phyloP scores from a whole-genome alignment of 2,797 vertebrate species.

The Pangasius djambal region DNA sequence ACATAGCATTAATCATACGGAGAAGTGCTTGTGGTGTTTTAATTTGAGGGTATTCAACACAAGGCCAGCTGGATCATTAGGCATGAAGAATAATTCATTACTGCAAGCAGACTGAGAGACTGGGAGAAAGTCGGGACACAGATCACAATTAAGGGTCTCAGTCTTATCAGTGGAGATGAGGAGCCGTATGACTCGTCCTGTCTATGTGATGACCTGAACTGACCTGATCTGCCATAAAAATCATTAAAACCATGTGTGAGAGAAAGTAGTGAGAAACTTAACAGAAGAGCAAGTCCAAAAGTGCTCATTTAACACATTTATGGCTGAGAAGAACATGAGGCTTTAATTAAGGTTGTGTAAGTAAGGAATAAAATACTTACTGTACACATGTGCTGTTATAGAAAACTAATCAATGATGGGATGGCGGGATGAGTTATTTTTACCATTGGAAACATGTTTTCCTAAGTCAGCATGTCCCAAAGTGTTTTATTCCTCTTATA shows the following conservation, averaged over 20 bases:
- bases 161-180: background rate
- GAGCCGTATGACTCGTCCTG: too few relatives aligned
- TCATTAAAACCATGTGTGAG: background rate
- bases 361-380: background rate
- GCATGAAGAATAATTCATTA: conserved; percentile 16
- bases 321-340: too few relatives aligned
- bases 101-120: background rate
- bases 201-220: background rate
- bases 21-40: conserved; percentile 28
- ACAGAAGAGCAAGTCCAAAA: background rate
- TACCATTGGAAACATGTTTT: background rate
- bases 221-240: background rate
- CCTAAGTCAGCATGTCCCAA: background rate
- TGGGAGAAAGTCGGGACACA: background rate
- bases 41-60: conserved; percentile 37
- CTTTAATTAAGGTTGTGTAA: background rate
- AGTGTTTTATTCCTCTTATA: background rate
- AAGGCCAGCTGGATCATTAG: conserved; percentile 52
- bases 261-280: background rate
- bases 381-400: background rate
- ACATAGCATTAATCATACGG: background rate
- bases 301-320: background rate
- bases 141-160: conserved; percentile 1
- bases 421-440: background rate
- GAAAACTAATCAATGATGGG: background rate